phyloP scores from a whole-genome alignment of 2,888 invertebrate species.

The Lasioglossum vierecki region DNA sequence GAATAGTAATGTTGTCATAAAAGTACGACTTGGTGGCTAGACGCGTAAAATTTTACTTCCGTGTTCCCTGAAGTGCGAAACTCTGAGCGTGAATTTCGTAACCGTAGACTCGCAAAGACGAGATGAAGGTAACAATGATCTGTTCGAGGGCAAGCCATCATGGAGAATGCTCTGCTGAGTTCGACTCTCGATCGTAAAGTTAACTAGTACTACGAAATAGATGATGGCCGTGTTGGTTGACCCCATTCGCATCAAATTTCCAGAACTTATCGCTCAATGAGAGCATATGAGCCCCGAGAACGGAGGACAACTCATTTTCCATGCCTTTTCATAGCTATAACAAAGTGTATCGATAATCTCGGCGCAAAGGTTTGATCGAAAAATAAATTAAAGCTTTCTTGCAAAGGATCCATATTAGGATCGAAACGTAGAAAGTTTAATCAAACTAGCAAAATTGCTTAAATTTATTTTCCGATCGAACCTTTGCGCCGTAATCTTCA shows the following conservation, averaged over 20 bases:
- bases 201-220: conserved; percentile 67
- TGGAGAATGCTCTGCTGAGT: conserved; percentile 59
- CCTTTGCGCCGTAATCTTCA: no score
- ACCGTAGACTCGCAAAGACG: background rate
- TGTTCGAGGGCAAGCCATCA: conserved; percentile 39
- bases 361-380: no score
- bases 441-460: no score
- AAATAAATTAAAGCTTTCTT: no score
- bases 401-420: no score
- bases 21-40: conserved; percentile 28
- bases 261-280: background rate
- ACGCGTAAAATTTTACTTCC: conserved; percentile 23
- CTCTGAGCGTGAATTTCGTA: conserved; percentile 18
- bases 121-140: conserved; percentile 16
- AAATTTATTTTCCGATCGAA: no score
- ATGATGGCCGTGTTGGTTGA: background rate
- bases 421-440: no score
- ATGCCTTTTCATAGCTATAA: background rate
- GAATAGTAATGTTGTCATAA: conserved; percentile 31
- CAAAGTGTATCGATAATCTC: no score
- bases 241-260: background rate
- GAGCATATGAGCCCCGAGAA: background rate
- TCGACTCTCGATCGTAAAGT: conserved; percentile 72
- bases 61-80: conserved; percentile 26
- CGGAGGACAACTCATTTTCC: background rate